Evolutionary conservation across 2,888 invertebrate species (phyloP).

Genomic region (Drosophila eohydei): DNA sequence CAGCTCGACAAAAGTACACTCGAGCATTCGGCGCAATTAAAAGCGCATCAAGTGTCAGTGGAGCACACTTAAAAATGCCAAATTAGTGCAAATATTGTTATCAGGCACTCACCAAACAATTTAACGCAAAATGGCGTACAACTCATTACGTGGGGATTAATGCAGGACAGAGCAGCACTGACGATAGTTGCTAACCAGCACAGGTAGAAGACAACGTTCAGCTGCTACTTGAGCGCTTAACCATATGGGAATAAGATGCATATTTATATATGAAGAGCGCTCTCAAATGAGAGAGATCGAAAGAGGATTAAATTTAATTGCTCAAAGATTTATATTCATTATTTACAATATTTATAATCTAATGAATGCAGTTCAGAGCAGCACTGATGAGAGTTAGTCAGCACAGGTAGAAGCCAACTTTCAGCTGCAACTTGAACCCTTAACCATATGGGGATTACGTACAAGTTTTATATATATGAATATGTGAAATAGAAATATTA

Average conservation of each 20-base stretch:
- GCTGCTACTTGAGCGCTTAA: conserved; percentile 1
- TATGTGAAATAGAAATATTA: not conserved
- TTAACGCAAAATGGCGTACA: conserved; percentile 83
- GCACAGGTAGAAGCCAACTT: conserved; percentile 4
- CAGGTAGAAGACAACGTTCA: conserved; percentile 6
- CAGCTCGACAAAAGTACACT: conserved; percentile 64
- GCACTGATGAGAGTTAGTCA: not conserved
- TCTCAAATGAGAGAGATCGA: conserved; percentile 4
- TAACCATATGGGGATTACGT: conserved; percentile 7
- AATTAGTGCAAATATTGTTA: conserved; percentile 84
- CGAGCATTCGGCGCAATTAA: conserved; percentile 83
- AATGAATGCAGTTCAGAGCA: conserved; percentile 68
- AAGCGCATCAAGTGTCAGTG: conserved; percentile 84
- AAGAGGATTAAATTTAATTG: not conserved
- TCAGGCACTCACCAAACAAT: conserved; percentile 83
- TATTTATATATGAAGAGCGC: not conserved
- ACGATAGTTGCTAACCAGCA: conserved; percentile 6
- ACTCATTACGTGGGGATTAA: conserved; percentile 84
- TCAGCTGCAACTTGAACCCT: conserved; percentile 1
- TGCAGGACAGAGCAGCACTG: conserved; percentile 45
- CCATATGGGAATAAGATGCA: conserved; percentile 13
- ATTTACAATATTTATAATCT: not conserved
- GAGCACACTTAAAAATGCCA: conserved; percentile 84
- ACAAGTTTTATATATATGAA: too few species aligned
- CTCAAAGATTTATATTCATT: not conserved